Evolutionary conservation across 2,888 invertebrate genomes (phyloP), one percentile per base, ranked within the genome.

Genomic region (Brenthis hecate): DNA sequence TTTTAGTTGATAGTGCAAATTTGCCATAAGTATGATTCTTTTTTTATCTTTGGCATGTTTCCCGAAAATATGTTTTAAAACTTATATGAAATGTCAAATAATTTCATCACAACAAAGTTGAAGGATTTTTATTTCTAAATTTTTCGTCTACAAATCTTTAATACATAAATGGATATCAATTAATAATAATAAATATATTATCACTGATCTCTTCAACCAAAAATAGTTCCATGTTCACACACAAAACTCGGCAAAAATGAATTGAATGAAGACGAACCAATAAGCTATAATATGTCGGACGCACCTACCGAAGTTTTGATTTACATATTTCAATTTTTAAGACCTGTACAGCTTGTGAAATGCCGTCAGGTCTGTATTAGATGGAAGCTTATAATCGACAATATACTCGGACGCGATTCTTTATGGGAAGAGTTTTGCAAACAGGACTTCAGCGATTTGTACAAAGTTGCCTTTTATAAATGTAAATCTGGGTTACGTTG

Each of bases 371-470:
- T 91, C 0, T 87, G 88, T 65, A 13, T 51, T 0, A 77, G 85
- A 72, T 91, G 90, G 86, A 83, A 77, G 53, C 71, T 76, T 4
- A 80, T 88, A n/a, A 77, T 89, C 19, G 90, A 91, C 68, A 77
- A 73, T 2, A 50, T 88, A 74, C 19, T 19, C 19, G 19, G 19
- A 19, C 19, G 19, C 19, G 19, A 19, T 19, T 19, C 19, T 19
- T 19, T 19, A 19, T 19, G 19, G 19, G 1, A 19, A 19, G 19
- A 19, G 19, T 19, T 19, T 19, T 19, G 19, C 19, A 19, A 19
- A 19, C 19, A 19, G 19, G 19, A 19, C 19, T 19, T 19, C 19
- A 19, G 1, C 19, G 19, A 19, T 19, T 19, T 19, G 19, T 19
- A 19, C 19, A 1, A 19, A 19, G 19, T 19, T 19, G 19, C 19